Conservation (phyloP, 2,113 vertebrate species). For the Nettapus auritus region DNA sequence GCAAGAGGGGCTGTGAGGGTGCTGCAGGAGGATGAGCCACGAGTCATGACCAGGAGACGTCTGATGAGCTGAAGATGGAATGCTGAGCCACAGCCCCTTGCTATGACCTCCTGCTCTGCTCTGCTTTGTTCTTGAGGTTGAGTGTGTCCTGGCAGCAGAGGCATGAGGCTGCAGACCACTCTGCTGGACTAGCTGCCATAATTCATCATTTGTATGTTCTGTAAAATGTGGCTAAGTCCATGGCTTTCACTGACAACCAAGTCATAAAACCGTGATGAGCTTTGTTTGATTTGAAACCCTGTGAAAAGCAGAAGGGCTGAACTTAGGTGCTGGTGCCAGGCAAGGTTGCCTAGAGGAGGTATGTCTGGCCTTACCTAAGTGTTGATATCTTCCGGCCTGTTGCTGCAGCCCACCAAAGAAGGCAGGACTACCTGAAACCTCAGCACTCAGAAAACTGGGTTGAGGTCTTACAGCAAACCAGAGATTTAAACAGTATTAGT, state of each 20-base stretch:
- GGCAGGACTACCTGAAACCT: neutral
- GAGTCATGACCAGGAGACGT: neutral
- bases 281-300: neutral
- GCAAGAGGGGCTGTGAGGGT: neutral
- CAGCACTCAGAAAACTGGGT: neutral
- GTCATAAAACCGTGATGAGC: rapidly evolving
- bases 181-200: neutral
- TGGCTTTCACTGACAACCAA: neutral
- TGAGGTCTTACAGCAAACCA: neutral
- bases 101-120: neutral
- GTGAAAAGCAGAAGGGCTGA: neutral
- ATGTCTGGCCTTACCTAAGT: neutral
- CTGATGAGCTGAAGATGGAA: neutral
- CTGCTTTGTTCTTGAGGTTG: neutral
- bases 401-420: neutral
- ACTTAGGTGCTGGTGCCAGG: neutral
- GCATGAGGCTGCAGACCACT: rapidly evolving
- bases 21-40: neutral
- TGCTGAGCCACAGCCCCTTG: neutral
- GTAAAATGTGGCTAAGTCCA: rapidly evolving
- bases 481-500: neutral
- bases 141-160: too few species aligned
- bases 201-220: neutral
- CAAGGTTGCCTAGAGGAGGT: neutral
- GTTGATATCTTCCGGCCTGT: neutral